Evolutionary conservation across 1,140 invertebrate genomes (phyloP), one percentile per base, ranked within the genome.

Genomic region (Thaumatotibia leucotreta): DNA sequence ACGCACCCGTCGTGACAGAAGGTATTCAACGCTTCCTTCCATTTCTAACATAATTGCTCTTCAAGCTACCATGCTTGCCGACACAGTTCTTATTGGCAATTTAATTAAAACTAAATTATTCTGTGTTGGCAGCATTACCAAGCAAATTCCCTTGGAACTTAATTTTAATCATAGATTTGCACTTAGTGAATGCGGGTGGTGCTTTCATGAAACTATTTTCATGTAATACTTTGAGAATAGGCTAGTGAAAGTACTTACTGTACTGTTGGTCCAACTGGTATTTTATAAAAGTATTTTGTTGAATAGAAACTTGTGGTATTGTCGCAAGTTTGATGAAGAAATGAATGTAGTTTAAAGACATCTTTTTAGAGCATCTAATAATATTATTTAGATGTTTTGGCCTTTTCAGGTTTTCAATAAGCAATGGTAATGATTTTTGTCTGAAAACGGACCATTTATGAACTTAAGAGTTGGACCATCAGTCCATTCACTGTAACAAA

Each of bases 1-100:
- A 0, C 93, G 96, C 79, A 96, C 95, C 69, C 91, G 96, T 63
- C 93, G 95, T 69, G 94, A 95, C 58, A 92, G 94, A 64, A 92
- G 94, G 65, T 84, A 85, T 50, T 71, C 71, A 0, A 9, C 17
- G 22, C 61, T 35, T 62, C 1, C 32, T 20, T 1, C 4, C 14
- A 20, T 20, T 45, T 20, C 39, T 20, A 20, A 20, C 39, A 14
- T 6, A 4, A 29, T 17, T 17, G 39, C 39, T 45, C 39, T 45
- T 45, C 14, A 45, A 45, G 39, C 39, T 45, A 45, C 6, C n/a
- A 14, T 17, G 39, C 39, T 45, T 14, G 20, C 39, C 39, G 2
- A 8, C 39, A 45, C 39, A 45, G 39, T 8, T 39, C 8, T 14
- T 45, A 45, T 45, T 45, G 39, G 39, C 39, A 45, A 45, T 45